phyloP scores from a whole-genome alignment of 1,140 invertebrate species.

The Neotoxoptera formosana region DNA sequence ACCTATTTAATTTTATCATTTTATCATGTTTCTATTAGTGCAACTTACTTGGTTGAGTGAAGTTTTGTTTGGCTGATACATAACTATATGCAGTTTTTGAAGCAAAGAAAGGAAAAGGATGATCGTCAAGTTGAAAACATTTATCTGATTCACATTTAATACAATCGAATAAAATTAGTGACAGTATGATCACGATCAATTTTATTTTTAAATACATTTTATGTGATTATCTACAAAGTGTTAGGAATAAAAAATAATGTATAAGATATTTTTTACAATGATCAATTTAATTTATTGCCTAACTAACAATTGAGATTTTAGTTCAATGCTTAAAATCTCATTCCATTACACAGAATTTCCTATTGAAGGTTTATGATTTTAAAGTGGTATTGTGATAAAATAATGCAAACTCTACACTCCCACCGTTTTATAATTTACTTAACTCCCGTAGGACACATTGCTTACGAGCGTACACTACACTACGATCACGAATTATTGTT shows the following conservation, averaged over 20 bases:
- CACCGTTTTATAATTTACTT: neutral
- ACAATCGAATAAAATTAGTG: neutral
- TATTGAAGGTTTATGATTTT: neutral
- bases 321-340: neutral
- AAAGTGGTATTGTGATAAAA: neutral
- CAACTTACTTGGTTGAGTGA: neutral
- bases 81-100: slow-evolving; percentile 24
- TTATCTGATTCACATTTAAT: neutral
- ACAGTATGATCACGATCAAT: neutral
- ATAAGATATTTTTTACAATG: neutral
- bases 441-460: neutral
- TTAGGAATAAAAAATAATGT: neutral
- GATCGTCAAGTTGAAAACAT: neutral
- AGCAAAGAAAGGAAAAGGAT: neutral
- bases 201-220: neutral
- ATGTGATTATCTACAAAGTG: neutral
- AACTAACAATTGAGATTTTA: neutral
- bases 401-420: neutral
- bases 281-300: neutral
- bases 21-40: no score
- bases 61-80: neutral
- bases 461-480: neutral
- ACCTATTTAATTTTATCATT: neutral
- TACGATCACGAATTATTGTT: neutral
- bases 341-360: neutral